Base-by-base conservation (phyloP, 2,888 invertebrate species). In the Lasiommata megera region DNA sequence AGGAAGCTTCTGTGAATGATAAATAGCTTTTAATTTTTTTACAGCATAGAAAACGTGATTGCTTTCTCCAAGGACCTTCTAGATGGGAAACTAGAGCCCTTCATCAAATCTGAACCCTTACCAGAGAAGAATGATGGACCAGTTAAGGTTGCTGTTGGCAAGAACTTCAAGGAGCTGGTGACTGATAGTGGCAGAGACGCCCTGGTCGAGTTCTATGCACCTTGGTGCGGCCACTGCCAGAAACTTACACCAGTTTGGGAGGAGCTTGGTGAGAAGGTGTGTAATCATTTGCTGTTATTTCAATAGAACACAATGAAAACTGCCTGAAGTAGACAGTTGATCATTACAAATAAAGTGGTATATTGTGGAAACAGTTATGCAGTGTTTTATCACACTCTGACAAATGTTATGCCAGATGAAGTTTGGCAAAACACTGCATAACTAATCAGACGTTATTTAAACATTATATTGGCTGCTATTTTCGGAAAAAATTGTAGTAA, bases 151-250 rank as follows among this genome's bases (percentile, higher is more conserved):
- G 98, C 97, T 2, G 99, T 99, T 7, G 99, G 95, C 64, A 97
- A 97, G 91, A 99, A 99, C 92, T 99, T 99, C 88, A 96, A 98
- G 77, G 96, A 99, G 56, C 92, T 98, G 56, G 97, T 99, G 0
- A 94, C 94, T 1, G 96, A 99, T 79, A 96, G 96, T 70, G 96
- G 93, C 31, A 96, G 97, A 77, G 99, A 99, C 81, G 97, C 97
- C 1, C 92, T 99, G 41, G 93, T 99, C 68, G 99, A 99, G 90
- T 99, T 99, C 92, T 99, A 99, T 85, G 99, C 99, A 34, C 99
- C 99, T 0, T 99, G 99, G 99, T 98, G 98, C 82, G 99, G 99
- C 67, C 99, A 99, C 79, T 99, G 99, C 92, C 99, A 99, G 89
- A 96, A 96, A 83, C 92, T 99, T 47, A 93, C 97, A 1, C 99